These are phyloP conservation scores for Cathartes aura DNA, from an alignment of 2,113 vertebrate species.

Conservation along the genomic window DNA sequence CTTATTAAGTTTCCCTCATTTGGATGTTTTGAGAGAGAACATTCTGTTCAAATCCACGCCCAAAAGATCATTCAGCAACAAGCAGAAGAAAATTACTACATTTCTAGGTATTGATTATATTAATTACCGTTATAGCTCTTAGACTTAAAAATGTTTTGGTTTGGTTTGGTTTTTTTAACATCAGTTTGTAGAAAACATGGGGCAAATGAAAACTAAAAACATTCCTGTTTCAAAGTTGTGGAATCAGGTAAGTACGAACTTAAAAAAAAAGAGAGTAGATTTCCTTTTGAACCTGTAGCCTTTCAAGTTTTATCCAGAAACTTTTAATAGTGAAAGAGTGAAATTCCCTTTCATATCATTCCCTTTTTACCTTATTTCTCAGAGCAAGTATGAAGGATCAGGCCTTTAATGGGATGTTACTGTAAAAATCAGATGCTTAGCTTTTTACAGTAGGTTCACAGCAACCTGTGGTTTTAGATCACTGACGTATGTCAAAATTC, in stretches of 20 bases:
- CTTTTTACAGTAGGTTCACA: background rate
- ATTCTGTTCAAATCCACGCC: background rate
- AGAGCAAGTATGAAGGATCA: background rate
- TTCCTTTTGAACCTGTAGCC: background rate
- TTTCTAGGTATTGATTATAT: background rate
- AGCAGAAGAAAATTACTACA: background rate
- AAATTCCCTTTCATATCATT: background rate
- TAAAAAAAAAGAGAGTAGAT: background rate
- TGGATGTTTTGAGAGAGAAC: background rate
- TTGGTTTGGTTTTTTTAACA: background rate
- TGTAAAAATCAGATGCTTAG: background rate
- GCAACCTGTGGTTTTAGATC: background rate
- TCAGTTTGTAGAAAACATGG: background rate
- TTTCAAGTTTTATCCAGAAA: background rate
- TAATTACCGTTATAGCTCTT: background rate
- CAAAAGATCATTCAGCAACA: background rate
- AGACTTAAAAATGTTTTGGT: background rate
- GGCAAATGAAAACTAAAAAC: background rate
- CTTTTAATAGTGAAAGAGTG: background rate
- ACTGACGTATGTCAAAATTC: background rate
- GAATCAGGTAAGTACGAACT: background rate
- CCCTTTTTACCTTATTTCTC: background rate
- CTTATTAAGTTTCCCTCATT: background rate
- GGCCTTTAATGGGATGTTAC: background rate
- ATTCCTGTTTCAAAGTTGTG: background rate